phyloP scores from a whole-genome alignment of 2,797 vertebrate species.

The Meda fulgida region DNA sequence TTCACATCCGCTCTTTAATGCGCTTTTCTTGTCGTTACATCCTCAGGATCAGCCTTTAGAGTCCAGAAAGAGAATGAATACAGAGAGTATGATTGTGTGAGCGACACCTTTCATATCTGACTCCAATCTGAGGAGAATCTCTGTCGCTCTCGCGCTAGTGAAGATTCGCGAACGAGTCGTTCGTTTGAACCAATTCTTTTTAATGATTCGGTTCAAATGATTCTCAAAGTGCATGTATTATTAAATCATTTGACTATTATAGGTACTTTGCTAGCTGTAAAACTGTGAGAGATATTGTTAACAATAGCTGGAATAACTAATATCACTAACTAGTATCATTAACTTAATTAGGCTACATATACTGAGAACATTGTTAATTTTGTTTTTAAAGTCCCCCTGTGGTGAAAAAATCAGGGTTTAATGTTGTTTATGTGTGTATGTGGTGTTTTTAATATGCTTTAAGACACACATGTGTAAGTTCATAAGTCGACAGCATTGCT shows the following conservation, averaged over 20 bases:
- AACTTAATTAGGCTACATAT: background rate
- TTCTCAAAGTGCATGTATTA: background rate
- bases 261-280: no score
- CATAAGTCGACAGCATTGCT: no score
- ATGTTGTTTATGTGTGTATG: no score
- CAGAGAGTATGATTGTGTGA: background rate
- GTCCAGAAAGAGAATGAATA: background rate
- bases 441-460: no score
- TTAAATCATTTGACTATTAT: no score
- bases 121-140: background rate
- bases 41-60: background rate
- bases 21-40: background rate
- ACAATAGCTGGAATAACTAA: background rate
- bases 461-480: no score
- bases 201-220: background rate
- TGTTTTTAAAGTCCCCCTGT: background rate
- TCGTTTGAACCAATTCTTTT: background rate
- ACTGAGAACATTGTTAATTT: background rate
- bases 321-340: background rate
- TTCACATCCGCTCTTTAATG: background rate
- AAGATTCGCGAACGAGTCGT: background rate
- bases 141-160: background rate
- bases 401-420: no score
- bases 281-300: background rate
- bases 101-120: constrained; percentile 21